phyloP scores from a whole-genome alignment of 2,888 invertebrate genomes.

The Luffia ferchaultella region DNA sequence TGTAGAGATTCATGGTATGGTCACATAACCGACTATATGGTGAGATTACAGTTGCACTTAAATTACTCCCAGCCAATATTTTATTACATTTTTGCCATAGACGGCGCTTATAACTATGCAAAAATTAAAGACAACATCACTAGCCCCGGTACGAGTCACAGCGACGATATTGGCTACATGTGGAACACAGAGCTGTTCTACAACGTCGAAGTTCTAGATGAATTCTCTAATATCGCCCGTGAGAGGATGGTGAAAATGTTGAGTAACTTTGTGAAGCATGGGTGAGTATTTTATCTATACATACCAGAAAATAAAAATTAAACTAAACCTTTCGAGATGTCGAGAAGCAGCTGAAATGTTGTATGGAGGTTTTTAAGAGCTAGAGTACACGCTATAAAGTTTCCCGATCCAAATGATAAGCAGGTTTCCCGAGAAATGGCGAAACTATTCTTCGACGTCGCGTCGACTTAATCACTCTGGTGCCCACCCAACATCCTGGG shows the following conservation, averaged over 20 bases:
- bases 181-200: constrained; percentile 1
- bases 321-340: too few species aligned
- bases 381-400: too few species aligned
- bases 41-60: constrained; percentile 1
- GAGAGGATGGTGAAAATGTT: constrained; percentile 8
- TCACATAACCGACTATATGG: constrained; percentile 10
- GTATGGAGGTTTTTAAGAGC: too few species aligned
- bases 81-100: constrained; percentile 11
- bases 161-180: constrained; percentile 11
- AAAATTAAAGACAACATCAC: constrained; percentile 4
- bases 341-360: too few species aligned
- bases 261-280: constrained; percentile 10
- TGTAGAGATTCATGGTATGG: constrained; percentile 11
- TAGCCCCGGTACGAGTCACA: constrained; percentile 8
- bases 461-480: too few species aligned
- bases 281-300: constrained; percentile 6
- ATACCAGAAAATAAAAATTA: too few species aligned
- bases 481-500: too few species aligned
- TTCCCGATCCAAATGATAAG: too few species aligned
- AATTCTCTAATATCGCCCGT: constrained; percentile 4
- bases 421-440: too few species aligned
- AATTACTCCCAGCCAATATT: constrained; percentile 2
- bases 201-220: constrained; percentile 1
- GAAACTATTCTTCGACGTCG: too few species aligned
- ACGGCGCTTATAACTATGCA: constrained; percentile 8